A percentile compares a stretch with the other conserved stretches of the same genome.
phyloP scores from a whole-genome alignment of 2,113 vertebrate genomes.

The Leucoraja erinaceus region DNA sequence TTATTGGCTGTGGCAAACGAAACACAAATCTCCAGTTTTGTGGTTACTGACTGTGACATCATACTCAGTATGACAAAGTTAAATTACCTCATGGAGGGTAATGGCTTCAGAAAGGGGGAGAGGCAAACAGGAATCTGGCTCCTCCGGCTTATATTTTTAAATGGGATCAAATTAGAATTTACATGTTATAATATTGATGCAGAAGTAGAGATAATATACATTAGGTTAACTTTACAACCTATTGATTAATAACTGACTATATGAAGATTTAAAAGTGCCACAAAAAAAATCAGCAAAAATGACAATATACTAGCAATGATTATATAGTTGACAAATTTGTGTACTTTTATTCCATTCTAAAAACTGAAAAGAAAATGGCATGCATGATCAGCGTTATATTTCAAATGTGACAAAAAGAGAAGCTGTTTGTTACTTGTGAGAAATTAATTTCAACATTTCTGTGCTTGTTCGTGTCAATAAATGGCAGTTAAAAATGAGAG shows the following conservation, averaged over 20 bases:
- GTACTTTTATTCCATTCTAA: background rate
- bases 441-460: background rate
- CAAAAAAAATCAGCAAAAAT: background rate
- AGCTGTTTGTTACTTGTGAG: background rate
- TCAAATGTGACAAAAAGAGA: background rate
- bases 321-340: background rate
- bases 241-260: background rate
- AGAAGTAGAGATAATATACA: background rate
- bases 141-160: conserved; percentile 7
- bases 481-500: background rate
- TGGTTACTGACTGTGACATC: conserved; percentile 64
- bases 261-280: background rate
- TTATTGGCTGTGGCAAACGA: conserved; percentile 74
- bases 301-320: background rate
- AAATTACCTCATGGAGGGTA: conserved; percentile 47
- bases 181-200: background rate
- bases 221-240: background rate
- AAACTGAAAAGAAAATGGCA: background rate
- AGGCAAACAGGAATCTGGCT: background rate
- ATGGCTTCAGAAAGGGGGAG: conserved; percentile 25
- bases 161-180: background rate
- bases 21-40: conserved; percentile 61
- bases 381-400: background rate
- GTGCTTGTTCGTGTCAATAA: background rate
- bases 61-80: conserved; percentile 44